Evolutionary conservation across 2,888 invertebrate species (phyloP).

Genomic region (Drosophila lacicola): DNA sequence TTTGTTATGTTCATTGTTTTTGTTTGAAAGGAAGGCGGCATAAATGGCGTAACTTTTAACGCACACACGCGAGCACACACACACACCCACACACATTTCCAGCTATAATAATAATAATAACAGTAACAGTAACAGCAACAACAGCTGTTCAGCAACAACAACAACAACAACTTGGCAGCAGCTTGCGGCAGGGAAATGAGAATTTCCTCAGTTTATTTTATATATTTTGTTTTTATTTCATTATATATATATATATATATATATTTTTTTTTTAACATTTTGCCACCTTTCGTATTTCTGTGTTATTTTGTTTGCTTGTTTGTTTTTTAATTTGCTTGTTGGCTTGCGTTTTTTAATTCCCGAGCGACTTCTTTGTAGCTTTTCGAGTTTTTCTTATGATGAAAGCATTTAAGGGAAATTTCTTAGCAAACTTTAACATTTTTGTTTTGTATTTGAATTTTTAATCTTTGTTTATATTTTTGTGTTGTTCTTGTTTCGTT

Average conservation of each 20-base stretch:
- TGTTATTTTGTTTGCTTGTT: slow-evolving; percentile 22
- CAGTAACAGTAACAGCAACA: slow-evolving; percentile 41
- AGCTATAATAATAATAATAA: slow-evolving; percentile 23
- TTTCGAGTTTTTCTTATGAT: slow-evolving; percentile 25
- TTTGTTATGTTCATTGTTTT: slow-evolving; percentile 28
- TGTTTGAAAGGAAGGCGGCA: slow-evolving; percentile 28
- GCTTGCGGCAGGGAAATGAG: slow-evolving; percentile 36
- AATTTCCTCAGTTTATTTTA: slow-evolving; percentile 15
- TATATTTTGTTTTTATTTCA: neutral
- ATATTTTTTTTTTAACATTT: slow-evolving; percentile 18
- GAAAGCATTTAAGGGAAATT: slow-evolving; percentile 34
- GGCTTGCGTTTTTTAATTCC: slow-evolving; percentile 24
- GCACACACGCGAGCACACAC: slow-evolving; percentile 13
- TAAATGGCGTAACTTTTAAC: slow-evolving; percentile 51
- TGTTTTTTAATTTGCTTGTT: slow-evolving; percentile 5
- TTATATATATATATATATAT: too few relatives aligned
- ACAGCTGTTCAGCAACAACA: slow-evolving; percentile 33
- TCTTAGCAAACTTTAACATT: slow-evolving; percentile 28
- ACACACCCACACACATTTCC: slow-evolving; percentile 12
- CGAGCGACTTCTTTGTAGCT: slow-evolving; percentile 26
- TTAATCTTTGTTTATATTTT: neutral
- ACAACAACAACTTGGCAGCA: slow-evolving; percentile 28
- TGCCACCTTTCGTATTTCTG: slow-evolving; percentile 32
- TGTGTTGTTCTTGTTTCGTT: slow-evolving; percentile 16
- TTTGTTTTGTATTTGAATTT: neutral